Evolutionary conservation across 2,888 invertebrate species (phyloP), one percentile per base, ranked within the genome.

Genomic region (Melanophora roralis): DNA sequence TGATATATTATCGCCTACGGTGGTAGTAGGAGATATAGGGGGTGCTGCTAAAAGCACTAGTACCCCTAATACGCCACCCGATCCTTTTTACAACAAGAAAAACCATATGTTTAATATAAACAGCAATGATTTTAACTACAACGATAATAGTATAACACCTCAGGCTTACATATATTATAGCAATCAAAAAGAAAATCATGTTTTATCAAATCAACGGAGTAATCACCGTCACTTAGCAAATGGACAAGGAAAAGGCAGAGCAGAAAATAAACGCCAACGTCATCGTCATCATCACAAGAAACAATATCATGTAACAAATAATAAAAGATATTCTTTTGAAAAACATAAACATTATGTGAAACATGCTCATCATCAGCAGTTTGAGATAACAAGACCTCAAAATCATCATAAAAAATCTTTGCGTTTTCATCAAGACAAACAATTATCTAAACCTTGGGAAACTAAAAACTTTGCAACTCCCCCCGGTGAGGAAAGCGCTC

Each of bases 11-110:
- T 36, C 8, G 14, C 0, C 59, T 3, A 27, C 51, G 12, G 40
- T 32, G 8, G 80, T 80, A 43, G 80, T 76, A 34, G 80, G 80
- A 14, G 80, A 80, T 68, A 80, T 80, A 51, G 80, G 73, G 8
- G 57, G 49, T 4, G 34, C 55, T 34, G 47, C 65, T 6, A 14
- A 9, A 21, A 21, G 12, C 36, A 12, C 21, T 27, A 8, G 21
- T 11, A 38, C 40, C 6, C 11, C 16, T 27, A 4, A 0, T 8
- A 19, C 21, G 40, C 21, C 21, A 32, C 8, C 16, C 16, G 8
- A 14, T 3, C 7, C 16, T n/a, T 9, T 3, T 16, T 14, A 12
- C 14, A 9, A 14, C 0, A 16, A 40, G n/a, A 32, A 19, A 68
- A 55, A 40, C 32, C 32, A 32, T 16, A 47, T 34, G 27, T 16